Conservation (phyloP, 2,113 vertebrate genomes). For the Cololabis saira region DNA sequence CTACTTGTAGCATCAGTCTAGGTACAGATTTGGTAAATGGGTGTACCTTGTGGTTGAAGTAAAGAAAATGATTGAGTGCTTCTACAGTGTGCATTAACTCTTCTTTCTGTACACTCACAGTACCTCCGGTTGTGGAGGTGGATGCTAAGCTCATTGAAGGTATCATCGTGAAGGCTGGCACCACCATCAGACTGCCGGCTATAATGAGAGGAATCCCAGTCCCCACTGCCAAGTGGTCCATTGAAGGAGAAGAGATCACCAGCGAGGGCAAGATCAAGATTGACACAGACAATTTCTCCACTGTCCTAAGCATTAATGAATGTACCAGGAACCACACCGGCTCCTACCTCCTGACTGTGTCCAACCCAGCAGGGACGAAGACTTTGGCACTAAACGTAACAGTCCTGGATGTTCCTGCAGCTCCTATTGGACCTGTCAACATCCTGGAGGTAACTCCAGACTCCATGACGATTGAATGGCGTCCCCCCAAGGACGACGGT, state of each 20-base stretch:
- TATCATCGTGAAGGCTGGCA: slow-evolving; percentile 96
- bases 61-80: too few relatives aligned
- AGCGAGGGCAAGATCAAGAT: slow-evolving; percentile 89
- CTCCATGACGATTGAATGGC: slow-evolving; percentile 96
- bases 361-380: slow-evolving; percentile 94
- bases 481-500: slow-evolving; percentile 94
- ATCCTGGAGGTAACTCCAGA: slow-evolving; percentile 95
- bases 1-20: too few relatives aligned
- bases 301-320: slow-evolving; percentile 92
- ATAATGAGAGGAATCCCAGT: slow-evolving; percentile 95
- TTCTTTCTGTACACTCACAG: slow-evolving; percentile 74
- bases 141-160: slow-evolving; percentile 96
- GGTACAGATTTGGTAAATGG: too few relatives aligned
- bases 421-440: slow-evolving; percentile 94
- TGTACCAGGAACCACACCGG: slow-evolving; percentile 93
- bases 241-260: slow-evolving; percentile 89
- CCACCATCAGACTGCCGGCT: slow-evolving; percentile 92
- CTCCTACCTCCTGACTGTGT: slow-evolving; percentile 93
- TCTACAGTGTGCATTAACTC: slow-evolving; percentile 1
- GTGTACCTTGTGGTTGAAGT: too few relatives aligned
- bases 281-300: slow-evolving; percentile 92
- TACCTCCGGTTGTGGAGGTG: slow-evolving; percentile 91
- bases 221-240: slow-evolving; percentile 92
- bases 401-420: slow-evolving; percentile 95
- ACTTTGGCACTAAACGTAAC: slow-evolving; percentile 90